Evolutionary conservation across 2,888 invertebrate species (phyloP), one percentile per base, ranked within the genome.

Genomic region (Phaonia tiefii): DNA sequence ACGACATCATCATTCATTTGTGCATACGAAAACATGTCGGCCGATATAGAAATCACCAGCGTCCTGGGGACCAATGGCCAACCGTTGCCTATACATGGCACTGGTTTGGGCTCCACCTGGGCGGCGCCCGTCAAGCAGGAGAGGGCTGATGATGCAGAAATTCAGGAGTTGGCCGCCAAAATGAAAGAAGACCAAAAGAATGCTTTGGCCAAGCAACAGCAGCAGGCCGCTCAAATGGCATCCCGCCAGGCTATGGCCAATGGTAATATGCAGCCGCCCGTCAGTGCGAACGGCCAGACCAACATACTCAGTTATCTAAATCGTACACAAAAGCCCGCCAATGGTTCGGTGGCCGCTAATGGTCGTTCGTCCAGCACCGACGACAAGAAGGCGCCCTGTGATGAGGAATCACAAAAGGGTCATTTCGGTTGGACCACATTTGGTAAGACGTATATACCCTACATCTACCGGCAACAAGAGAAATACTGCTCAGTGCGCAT

Each of bases 401-500:
- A 96, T 87, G 96, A 96, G 86, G 94, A 95, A 83, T 95, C 95
- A 78, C 93, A 94, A 88, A 93, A 94, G 86, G 95, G 96, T 49
- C 94, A 96, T 87, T 98, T 98, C 90, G 97, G 97, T 70, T 98
- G 98, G 98, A 95, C 95, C 79, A 95, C 95, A 86, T 93, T 98
- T 66, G 97, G 96, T 81, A 95, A 95, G 87, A 94, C 94, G 85
- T 94, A 95, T 90, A 96, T 98, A 88, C 98, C 98, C 0, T 98
- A 96, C 90, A 96, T 98, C 84, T 94, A 95, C 88, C 93, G 98
- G 20, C 93, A 94, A 69, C 93, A 94, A 17, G 96, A 96, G 89
- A 95, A 95, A 89, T 98, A 96, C 90, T 96, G 97, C 88, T 96
- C 98, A n/a, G 98, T 98, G 69, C 93, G 97, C 73, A 97, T 98